Evolutionary conservation across 2,888 invertebrate species (phyloP), one percentile per base, ranked within the genome.

Genomic region (Conistra vaccinii): DNA sequence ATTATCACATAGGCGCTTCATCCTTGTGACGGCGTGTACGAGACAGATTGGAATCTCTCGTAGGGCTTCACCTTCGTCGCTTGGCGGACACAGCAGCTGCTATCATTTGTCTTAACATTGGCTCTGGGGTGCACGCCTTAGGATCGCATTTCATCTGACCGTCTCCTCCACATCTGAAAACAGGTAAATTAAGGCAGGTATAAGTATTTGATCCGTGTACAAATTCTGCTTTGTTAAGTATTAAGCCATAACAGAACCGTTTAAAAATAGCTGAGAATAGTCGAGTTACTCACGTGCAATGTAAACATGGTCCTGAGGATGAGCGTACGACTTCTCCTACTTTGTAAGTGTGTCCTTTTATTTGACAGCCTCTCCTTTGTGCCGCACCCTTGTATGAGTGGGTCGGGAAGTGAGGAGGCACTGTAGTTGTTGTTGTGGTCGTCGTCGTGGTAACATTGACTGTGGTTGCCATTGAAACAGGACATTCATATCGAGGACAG

Each of bases 91-190:
- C 98, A 84, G 98, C 98, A 72, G 98, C 98, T 69, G 98, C 98
- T 92, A 99, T 98, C 98, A 99, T 98, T 96, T 98, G 98, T 92
- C 98, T 97, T 91, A 99, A 96, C 98, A 98, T 98, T 75, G 99
- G 98, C 93, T 98, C 98, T 62, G 99, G 98, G 88, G 98, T 98
- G 95, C 99, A 99, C 84, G 97, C 97, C 94, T 98, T 98, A 77
- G 99, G 99, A 95, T 99, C 98, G 95, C 99, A 99, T 95, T 98
- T 98, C 99, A 99, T 99, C 95, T 98, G 98, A 90, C 99, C 99
- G 94, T 98, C 98, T 84, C 98, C 98, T 91, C 99, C 99, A 96
- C 99, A 99, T 96, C 99, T 98, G 96, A 51, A 97, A 97, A 87
- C 73, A 87, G 81, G 76, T 66, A 78, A 84, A 71, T 53, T 26